Conservation (phyloP, 2,888 invertebrate genomes). For the Sarcophaga caerulescens region DNA sequence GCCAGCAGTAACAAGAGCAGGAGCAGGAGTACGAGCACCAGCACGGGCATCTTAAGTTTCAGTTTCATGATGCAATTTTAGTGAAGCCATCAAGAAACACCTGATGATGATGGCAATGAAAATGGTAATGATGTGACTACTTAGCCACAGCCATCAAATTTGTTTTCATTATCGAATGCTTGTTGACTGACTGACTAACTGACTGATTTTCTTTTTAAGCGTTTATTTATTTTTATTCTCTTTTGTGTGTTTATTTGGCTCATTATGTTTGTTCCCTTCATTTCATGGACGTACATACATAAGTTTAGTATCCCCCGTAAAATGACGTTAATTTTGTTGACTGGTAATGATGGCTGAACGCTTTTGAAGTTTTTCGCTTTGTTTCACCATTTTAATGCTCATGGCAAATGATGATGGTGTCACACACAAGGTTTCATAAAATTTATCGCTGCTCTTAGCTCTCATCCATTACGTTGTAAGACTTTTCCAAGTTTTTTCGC, state of each 20-base stretch:
- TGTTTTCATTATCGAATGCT: conserved; percentile 14
- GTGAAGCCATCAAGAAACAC: conserved; percentile 35
- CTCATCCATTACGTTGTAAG: no score
- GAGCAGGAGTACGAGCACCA: neutral
- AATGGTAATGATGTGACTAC: conserved; percentile 41
- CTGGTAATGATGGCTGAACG: conserved; percentile 5
- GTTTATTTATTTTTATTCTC: conserved; percentile 13
- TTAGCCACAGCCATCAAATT: neutral
- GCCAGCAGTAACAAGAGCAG: neutral
- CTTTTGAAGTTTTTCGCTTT: conserved; percentile 37
- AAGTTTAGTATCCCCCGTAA: conserved; percentile 12
- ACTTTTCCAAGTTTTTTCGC: no score
- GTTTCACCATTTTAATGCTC: conserved; percentile 50
- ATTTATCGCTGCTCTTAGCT: no score
- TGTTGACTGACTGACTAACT: neutral
- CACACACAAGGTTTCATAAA: no score
- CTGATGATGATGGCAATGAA: conserved; percentile 47
- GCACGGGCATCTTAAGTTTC: neutral
- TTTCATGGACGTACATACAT: conserved; percentile 1
- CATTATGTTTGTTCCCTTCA: conserved; percentile 46
- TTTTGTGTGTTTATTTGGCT: conserved; percentile 33
- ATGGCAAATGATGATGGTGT: conserved; percentile 50
- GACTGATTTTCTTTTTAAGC: neutral
- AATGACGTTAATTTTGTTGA: conserved; percentile 26
- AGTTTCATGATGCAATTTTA: conserved; percentile 40